A percentile compares a stretch with the other conserved stretches of the same genome.
phyloP scores from a whole-genome alignment of 2,113 vertebrate genomes.

The Otus sunia region DNA sequence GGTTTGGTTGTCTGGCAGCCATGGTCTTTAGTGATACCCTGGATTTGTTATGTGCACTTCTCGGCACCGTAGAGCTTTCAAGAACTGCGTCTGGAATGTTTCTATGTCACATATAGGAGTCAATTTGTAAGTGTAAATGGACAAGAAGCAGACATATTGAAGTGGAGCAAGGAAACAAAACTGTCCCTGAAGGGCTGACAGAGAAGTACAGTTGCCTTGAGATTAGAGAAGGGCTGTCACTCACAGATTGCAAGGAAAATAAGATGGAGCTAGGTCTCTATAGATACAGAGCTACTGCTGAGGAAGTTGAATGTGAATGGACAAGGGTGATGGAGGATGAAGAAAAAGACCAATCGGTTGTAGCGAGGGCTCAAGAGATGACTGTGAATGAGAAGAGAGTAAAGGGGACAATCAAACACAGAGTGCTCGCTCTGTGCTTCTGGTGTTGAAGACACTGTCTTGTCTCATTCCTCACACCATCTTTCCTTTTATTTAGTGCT shows the following conservation, averaged over 20 bases:
- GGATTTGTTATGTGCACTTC: rapidly evolving
- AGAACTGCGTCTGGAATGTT: background rate
- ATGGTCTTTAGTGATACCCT: rapidly evolving
- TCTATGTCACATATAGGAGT: background rate
- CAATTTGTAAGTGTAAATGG: background rate
- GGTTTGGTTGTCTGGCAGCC: background rate
- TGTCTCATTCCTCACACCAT: background rate
- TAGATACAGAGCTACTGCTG: background rate
- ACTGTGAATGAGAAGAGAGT: background rate
- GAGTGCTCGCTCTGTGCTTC: background rate
- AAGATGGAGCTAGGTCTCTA: background rate
- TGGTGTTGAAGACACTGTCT: rapidly evolving
- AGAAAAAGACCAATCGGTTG: background rate
- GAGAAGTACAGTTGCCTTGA: background rate
- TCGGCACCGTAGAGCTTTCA: background rate
- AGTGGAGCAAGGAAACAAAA: background rate
- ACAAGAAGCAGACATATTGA: background rate
- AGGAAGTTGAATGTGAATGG: background rate
- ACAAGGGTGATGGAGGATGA: background rate
- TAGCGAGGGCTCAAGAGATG: background rate
- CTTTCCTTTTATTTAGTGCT: background rate
- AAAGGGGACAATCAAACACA: background rate
- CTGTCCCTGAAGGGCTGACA: background rate
- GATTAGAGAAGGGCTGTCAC: background rate
- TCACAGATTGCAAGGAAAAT: background rate